phyloP scores from a whole-genome alignment of 2,797 vertebrate species.

The Myotis pilosus region DNA sequence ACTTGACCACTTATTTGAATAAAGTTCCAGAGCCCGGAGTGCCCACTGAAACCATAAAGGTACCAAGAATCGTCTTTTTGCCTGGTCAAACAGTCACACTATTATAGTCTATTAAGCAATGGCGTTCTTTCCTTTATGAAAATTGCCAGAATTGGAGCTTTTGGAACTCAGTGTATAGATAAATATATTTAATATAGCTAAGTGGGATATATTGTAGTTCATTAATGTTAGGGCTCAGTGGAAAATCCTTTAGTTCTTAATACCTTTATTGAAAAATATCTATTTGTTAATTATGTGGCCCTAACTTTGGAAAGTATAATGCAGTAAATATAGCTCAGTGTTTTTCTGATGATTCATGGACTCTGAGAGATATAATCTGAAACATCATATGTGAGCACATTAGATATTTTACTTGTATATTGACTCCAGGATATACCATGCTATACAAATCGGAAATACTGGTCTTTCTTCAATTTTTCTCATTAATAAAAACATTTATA shows the following conservation, averaged over 20 bases:
- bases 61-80: conserved; percentile 78
- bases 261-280: not conserved
- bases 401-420: not conserved
- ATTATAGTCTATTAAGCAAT: not conserved
- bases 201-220: not conserved
- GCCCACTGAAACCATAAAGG: conserved; percentile 98
- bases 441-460: not conserved
- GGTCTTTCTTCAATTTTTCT: not conserved
- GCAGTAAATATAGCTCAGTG: not conserved
- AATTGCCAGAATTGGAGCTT: conserved; percentile 25
- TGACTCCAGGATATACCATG: not conserved
- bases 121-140: conserved; percentile 11
- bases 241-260: conserved; percentile 21
- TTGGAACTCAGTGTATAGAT: not conserved
- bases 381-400: not conserved
- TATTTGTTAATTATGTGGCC: not conserved
- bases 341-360: conserved; percentile 14
- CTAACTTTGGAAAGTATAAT: not conserved
- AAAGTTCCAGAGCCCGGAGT: conserved; percentile 98
- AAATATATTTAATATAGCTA: conserved; percentile 7
- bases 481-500: not conserved
- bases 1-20: conserved; percentile 98
- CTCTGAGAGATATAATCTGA: not conserved
- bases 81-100: not conserved
- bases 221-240: conserved; percentile 26